A percentile compares a stretch with the other conserved stretches of the same genome.
These are phyloP conservation scores for Catocala sponsa DNA, from an alignment of 2,888 invertebrate species.

Conservation along the genomic window DNA sequence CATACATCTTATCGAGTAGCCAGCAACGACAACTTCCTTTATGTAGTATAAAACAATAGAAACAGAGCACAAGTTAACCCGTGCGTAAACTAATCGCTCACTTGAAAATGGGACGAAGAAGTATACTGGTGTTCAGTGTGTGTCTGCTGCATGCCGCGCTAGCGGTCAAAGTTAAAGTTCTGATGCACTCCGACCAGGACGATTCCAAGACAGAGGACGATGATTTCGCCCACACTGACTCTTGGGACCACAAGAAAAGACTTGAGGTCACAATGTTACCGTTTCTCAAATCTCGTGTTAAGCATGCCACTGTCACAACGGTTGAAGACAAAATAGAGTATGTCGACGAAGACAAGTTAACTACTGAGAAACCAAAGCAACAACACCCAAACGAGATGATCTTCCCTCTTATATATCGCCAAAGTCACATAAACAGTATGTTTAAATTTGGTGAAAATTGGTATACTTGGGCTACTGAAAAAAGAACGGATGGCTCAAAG, in stretches of 20 bases:
- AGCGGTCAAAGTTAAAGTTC: constrained; percentile 79
- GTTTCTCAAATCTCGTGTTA: constrained; percentile 62
- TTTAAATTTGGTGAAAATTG: constrained; percentile 83
- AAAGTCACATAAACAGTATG: constrained; percentile 81
- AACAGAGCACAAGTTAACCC: constrained; percentile 23
- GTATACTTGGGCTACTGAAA: constrained; percentile 83
- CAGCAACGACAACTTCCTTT: constrained; percentile 59
- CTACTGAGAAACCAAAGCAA: constrained; percentile 65
- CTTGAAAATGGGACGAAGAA: constrained; percentile 59
- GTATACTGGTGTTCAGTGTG: constrained; percentile 52
- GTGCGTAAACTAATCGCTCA: constrained; percentile 28
- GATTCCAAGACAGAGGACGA: constrained; percentile 75
- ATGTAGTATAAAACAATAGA: constrained; percentile 39
- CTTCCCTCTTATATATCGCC: constrained; percentile 78
- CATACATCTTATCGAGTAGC: constrained; percentile 64
- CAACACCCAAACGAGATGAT: constrained; percentile 80
- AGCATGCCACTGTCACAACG: constrained; percentile 32
- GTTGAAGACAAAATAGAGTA: constrained; percentile 58
- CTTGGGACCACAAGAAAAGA: constrained; percentile 62
- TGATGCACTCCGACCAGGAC: constrained; percentile 78
- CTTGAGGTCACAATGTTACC: constrained; percentile 64
- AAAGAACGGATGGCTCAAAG: constrained; percentile 75
- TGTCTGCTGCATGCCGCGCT: constrained; percentile 60
- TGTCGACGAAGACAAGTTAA: constrained; percentile 63
- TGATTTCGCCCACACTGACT: constrained; percentile 58